These are phyloP conservation scores for Dasypus novemcinctus DNA, from an alignment of 2,113 vertebrate genomes.

Conservation along the genomic window DNA sequence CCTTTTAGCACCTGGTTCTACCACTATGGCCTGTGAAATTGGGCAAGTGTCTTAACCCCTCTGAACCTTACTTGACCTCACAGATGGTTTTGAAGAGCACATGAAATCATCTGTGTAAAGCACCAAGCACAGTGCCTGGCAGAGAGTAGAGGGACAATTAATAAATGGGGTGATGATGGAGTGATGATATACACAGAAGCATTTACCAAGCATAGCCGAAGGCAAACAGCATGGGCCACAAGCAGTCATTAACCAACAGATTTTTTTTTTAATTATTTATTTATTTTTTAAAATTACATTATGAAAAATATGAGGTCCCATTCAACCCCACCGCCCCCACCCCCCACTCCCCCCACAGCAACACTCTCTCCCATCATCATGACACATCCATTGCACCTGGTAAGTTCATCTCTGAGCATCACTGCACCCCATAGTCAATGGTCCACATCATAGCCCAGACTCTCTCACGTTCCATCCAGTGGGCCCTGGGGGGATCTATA, in stretches of 20 bases:
- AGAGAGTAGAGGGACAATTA: not conserved
- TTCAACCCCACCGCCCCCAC: too few species aligned
- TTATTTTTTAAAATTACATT: too few species aligned
- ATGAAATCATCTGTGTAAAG: constrained; percentile 18
- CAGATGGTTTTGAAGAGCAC: constrained; percentile 31
- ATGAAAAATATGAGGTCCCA: too few species aligned
- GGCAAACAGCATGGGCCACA: not conserved
- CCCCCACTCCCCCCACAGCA: too few species aligned
- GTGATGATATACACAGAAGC: constrained; percentile 10
- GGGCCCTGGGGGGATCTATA: too few species aligned
- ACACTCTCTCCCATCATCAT: too few species aligned
- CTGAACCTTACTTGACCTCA: constrained; percentile 48
- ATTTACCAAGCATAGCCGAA: not conserved
- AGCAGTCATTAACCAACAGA: not conserved
- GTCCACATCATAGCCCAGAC: too few species aligned
- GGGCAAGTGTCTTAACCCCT: constrained; percentile 28
- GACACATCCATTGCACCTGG: too few species aligned
- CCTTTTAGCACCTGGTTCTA: not conserved
- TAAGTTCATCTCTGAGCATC: too few species aligned
- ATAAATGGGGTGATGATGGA: not conserved
- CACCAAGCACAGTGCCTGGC: not conserved
- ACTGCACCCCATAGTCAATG: too few species aligned
- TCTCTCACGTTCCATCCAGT: too few species aligned
- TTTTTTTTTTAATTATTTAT: too few species aligned
- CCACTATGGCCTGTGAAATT: not conserved